Conservation (phyloP, 1,140 invertebrate species). For the Ostrea denselamellosa region DNA sequence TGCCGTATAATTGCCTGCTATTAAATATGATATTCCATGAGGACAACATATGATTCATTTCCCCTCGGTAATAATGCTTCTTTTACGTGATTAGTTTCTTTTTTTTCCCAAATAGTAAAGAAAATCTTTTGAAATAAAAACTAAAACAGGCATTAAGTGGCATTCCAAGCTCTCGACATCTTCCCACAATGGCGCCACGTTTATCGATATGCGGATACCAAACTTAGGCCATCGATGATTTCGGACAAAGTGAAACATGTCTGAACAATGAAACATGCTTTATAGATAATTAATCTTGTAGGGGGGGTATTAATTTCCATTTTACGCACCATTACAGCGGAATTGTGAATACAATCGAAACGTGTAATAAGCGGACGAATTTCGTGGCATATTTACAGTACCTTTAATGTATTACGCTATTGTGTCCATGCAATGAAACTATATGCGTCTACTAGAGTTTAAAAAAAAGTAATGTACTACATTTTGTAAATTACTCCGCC, state of each 20-base stretch:
- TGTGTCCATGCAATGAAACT: no score
- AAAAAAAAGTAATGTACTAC: no score
- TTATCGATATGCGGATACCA: neutral
- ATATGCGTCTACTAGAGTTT: no score
- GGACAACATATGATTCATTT: neutral
- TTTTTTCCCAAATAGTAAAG: neutral
- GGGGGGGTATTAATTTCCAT: neutral
- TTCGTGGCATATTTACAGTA: no score
- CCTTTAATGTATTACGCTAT: no score
- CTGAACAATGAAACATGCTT: neutral
- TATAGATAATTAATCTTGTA: slow-evolving; percentile 1
- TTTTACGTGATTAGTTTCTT: neutral
- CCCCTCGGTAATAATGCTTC: neutral
- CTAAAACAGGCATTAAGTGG: neutral
- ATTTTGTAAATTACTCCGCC: no score
- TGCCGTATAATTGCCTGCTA: neutral
- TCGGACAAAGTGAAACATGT: slow-evolving; percentile 1
- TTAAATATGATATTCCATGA: neutral
- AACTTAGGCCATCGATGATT: neutral
- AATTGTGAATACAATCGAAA: neutral
- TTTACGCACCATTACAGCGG: neutral
- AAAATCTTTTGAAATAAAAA: neutral
- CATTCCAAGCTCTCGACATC: neutral
- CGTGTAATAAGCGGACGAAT: neutral
- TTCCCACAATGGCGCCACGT: neutral